A percentile compares a stretch with the other conserved stretches of the same genome.
phyloP scores from a whole-genome alignment of 2,888 invertebrate genomes.

The Latrodectus hesperus region DNA sequence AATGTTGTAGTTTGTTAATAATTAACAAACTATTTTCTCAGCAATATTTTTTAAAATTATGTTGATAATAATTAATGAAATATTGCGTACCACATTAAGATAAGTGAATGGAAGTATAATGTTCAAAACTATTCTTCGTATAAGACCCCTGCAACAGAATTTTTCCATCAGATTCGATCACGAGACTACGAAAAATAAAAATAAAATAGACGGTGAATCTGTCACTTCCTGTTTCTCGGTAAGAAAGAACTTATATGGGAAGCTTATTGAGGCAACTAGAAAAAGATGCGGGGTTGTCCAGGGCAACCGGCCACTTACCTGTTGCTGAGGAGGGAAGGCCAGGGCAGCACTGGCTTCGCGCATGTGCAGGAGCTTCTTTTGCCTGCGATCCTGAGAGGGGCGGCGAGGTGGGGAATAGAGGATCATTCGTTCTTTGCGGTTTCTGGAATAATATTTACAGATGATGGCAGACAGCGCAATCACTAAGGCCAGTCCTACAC shows the following conservation, averaged over 20 bases:
- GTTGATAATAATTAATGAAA: too few species aligned
- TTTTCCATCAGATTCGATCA: too few species aligned
- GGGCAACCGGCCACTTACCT: constrained; percentile 50
- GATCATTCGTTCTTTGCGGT: constrained; percentile 62
- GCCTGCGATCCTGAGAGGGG: constrained; percentile 42
- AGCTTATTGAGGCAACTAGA: neutral
- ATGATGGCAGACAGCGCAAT: constrained; percentile 82
- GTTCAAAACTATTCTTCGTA: too few species aligned
- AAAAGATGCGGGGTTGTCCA: neutral
- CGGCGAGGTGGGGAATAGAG: constrained; percentile 57
- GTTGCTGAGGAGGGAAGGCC: constrained; percentile 54
- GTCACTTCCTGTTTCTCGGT: neutral
- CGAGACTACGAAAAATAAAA: too few species aligned
- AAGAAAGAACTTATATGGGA: neutral
- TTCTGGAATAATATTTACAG: constrained; percentile 79
- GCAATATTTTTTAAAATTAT: too few species aligned
- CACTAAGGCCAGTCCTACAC: constrained; percentile 81
- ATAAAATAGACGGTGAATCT: too few species aligned
- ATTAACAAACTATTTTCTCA: too few species aligned
- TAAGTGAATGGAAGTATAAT: too few species aligned
- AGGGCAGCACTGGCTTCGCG: constrained; percentile 53
- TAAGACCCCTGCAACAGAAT: too few species aligned
- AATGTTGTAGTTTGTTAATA: too few species aligned
- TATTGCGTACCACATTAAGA: too few species aligned
- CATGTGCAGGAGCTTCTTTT: constrained; percentile 52